phyloP scores from a whole-genome alignment of 2,888 invertebrate genomes.

The Byasa hedistus region DNA sequence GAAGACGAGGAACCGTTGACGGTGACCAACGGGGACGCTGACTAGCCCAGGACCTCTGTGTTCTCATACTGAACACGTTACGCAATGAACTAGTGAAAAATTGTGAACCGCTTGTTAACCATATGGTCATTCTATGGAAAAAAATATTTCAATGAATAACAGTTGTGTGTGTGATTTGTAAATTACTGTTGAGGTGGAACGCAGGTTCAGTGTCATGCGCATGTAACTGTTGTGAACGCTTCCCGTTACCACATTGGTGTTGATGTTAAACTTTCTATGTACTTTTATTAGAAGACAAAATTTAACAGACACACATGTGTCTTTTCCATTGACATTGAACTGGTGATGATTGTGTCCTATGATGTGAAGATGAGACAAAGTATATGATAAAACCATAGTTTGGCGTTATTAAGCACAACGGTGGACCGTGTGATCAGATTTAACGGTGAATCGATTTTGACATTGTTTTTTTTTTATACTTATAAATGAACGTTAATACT shows the following conservation, averaged over 20 bases:
- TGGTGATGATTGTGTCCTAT: slow-evolving; percentile 69
- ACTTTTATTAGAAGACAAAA: slow-evolving; percentile 72
- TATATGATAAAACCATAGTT: slow-evolving; percentile 65
- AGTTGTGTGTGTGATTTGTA: slow-evolving; percentile 60
- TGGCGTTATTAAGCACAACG: slow-evolving; percentile 69
- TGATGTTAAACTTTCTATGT: slow-evolving; percentile 54
- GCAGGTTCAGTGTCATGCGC: slow-evolving; percentile 49
- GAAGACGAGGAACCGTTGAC: slow-evolving; percentile 87
- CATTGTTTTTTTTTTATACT: slow-evolving; percentile 64
- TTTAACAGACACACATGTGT: slow-evolving; percentile 57
- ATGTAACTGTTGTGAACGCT: slow-evolving; percentile 54
- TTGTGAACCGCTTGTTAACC: slow-evolving; percentile 51
- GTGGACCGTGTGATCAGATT: slow-evolving; percentile 76
- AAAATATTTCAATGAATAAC: slow-evolving; percentile 45
- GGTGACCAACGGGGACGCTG: slow-evolving; percentile 83
- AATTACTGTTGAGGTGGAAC: slow-evolving; percentile 31
- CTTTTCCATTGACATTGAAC: slow-evolving; percentile 67
- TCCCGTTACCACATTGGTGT: slow-evolving; percentile 61
- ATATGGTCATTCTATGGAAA: slow-evolving; percentile 48
- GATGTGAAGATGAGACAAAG: slow-evolving; percentile 64
- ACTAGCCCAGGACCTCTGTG: slow-evolving; percentile 63
- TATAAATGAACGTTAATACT: slow-evolving; percentile 61
- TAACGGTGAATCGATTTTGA: slow-evolving; percentile 74
- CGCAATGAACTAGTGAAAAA: slow-evolving; percentile 56
- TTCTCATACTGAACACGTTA: slow-evolving; percentile 52